Conservation (phyloP, 2,797 vertebrate species). For the Sparus aurata region DNA sequence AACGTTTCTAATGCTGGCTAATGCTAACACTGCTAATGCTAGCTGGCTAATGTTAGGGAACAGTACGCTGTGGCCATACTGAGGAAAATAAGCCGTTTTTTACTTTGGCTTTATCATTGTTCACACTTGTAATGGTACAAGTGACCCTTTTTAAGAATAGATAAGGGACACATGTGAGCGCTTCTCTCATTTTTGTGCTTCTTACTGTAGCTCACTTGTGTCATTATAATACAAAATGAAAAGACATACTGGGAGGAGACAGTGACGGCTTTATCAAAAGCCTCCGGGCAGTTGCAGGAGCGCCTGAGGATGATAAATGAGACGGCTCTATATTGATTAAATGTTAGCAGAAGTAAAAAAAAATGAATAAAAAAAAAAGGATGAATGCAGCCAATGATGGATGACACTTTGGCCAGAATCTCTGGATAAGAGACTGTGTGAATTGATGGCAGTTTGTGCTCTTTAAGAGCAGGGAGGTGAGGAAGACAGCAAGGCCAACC, state of each 20-base stretch:
- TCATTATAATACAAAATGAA: neutral
- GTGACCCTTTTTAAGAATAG: neutral
- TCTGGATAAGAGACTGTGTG: slow-evolving; percentile 16
- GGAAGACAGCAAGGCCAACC: slow-evolving; percentile 8
- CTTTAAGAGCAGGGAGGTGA: slow-evolving; percentile 26
- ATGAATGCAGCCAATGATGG: slow-evolving; percentile 50
- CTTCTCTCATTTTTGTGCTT: neutral
- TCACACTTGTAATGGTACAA: neutral
- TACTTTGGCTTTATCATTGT: too few relatives aligned
- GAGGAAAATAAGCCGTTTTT: too few relatives aligned
- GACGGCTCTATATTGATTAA: slow-evolving; percentile 38
- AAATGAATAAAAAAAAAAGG: neutral
- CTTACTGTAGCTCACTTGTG: neutral
- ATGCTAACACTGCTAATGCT: too few relatives aligned
- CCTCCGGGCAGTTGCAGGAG: neutral
- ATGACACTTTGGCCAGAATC: slow-evolving; percentile 22
- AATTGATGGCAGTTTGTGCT: slow-evolving; percentile 18
- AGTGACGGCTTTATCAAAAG: slow-evolving; percentile 24
- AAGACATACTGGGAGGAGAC: slow-evolving; percentile 13
- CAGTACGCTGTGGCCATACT: neutral
- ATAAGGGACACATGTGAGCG: neutral
- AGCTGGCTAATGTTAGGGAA: too few relatives aligned
- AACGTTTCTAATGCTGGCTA: too few relatives aligned
- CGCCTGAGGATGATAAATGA: slow-evolving; percentile 53
- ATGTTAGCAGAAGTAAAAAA: slow-evolving; percentile 20